Conservation (phyloP, 2,888 invertebrate genomes). For the Adineta ricciae region DNA sequence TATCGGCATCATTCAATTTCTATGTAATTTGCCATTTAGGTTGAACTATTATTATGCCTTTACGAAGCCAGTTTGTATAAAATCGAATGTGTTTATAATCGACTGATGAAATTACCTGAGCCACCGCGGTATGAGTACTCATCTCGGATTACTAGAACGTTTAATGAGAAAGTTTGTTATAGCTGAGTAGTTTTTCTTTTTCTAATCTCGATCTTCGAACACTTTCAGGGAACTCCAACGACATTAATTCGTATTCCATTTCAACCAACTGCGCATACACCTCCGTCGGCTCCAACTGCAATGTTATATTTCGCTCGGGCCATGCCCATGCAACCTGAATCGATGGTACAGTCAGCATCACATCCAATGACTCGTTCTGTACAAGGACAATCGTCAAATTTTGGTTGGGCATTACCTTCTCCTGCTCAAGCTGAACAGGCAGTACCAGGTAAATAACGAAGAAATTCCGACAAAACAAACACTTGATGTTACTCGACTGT, state of each 20-base stretch:
- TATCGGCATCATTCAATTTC: not conserved
- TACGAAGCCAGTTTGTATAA: slow-evolving; percentile 29
- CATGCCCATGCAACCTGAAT: not conserved
- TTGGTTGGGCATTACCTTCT: not conserved
- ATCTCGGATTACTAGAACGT: not conserved
- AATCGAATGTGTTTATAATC: not conserved
- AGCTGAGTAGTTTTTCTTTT: not conserved
- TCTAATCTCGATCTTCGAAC: not conserved
- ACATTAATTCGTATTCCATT: not conserved
- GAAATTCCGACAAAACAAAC: not conserved
- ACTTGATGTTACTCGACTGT: not conserved
- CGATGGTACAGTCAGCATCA: not conserved
- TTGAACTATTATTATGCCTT: not conserved
- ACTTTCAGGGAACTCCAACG: not conserved
- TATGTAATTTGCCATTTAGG: not conserved
- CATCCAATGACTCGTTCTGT: not conserved
- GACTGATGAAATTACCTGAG: not conserved
- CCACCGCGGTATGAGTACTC: not conserved
- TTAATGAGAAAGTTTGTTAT: not conserved
- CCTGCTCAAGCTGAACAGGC: not conserved
- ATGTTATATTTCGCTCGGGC: not conserved
- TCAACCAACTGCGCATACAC: not conserved
- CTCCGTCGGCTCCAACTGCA: not conserved
- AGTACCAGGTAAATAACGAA: not conserved
- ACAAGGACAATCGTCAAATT: not conserved